Base-by-base conservation (phyloP, 2,888 invertebrate genomes). In the Epistrophella euchroma region DNA sequence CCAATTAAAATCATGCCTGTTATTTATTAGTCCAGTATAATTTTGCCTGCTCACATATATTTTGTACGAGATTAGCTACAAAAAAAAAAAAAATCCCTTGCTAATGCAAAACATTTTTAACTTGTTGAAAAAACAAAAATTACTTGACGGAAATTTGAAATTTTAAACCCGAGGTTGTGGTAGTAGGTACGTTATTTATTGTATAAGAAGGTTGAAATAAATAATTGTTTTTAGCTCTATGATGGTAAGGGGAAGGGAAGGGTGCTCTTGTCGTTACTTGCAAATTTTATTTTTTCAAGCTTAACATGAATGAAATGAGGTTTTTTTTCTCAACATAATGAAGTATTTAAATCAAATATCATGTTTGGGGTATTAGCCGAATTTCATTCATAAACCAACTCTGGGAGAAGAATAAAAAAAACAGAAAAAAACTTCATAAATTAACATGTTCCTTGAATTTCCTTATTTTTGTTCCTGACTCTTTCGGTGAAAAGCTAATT, bases 101-200 rank as follows among this genome's bases (percentile, higher is more conserved):
- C 35, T 58, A 58, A 58, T 58, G 35, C 37, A 58, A 58, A 58
- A 58, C 19, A 58, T 58, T 37, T n/a, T 58, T 37, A 58, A 37
- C 7, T 58, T 37, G 35, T 35, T 56, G 11, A 7, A 35, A 32
- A 35, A 58, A 35, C 17, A 35, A 58, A 37, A 37, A 37, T 22
- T 19, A 19, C 19, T 37, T 22, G 19, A 58, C 35, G 37, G 35
- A 37, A 37, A 58, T 58, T 58, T 58, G 22, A 35, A 13, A 37
- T 55, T 58, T 58, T 37, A 58, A 19, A n/a, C 55, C 25, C 22
- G 2, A 55, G 35, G 15, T 17, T 17, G 11, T 17, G 32, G 17
- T 17, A 25, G 50, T 25, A 0, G 22, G 4, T 10, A 10, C n/a
- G 6, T 7, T 4, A n/a, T 4, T 35, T 15, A 6, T 7, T 43